Base-by-base conservation (phyloP, 2,113 vertebrate species). In the Salvelinus alpinus region DNA sequence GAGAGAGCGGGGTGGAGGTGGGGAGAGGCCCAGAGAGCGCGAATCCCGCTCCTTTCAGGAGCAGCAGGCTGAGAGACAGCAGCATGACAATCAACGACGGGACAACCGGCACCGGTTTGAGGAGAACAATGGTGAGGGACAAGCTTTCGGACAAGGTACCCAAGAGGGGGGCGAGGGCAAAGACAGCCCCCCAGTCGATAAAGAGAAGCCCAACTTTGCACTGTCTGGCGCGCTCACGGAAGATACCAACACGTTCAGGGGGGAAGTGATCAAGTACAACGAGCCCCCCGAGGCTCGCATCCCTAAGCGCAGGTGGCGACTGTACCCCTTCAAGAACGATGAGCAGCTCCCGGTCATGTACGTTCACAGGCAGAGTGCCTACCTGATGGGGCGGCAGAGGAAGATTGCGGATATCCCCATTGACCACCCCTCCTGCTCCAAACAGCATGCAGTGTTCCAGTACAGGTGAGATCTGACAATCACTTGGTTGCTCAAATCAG, bases 281-380 rank as follows among this genome's bases (percentile, higher is more conserved):
- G 98, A 99, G 87, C 98, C 98, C 1, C 95, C 96, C 0, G 98
- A 99, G 88, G 95, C 97, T 3, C 95, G 97, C 0, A 95, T 98
- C 72, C 98, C 98, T 0, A 99, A 97, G 86, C 96, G 96, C 18
- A 93, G 98, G 0, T 99, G 98, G 98, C 94, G 98, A 14, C 93
- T 99, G 54, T 99, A 99, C 77, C 98, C 98, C 0, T 99, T 99
- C 86, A 99, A 98, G 85, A 98, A 99, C 0, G 97, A 99, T 0
- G 97, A 99, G 77, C 94, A 96, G 0, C 96, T 99, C 9, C 97
- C 98, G 0, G 96, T 99, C 54, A 99, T 99, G 98, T 97, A 99
- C 88, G 94, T 99, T 59, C 98, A 99, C 91, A 85, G 97, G 84
- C 97, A 99, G 89, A 99, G 97, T 5, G 98, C 98, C 0, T 99